Conservation (phyloP, 2,113 vertebrate genomes). For the Verasper variegatus region DNA sequence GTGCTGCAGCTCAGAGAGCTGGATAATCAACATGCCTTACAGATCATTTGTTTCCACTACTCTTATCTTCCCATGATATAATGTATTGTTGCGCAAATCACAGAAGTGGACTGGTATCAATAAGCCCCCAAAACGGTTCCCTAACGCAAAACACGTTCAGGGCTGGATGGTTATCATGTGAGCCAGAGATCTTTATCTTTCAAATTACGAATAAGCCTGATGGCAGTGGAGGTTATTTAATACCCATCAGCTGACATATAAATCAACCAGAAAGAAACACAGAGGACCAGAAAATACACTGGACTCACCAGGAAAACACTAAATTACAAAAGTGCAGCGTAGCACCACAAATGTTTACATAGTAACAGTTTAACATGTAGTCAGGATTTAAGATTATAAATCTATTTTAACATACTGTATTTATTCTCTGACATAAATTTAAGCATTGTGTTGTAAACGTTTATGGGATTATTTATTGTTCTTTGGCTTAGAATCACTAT, state of each 20-base stretch:
- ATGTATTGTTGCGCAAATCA: constrained; percentile 47
- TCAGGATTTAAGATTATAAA: constrained; percentile 28
- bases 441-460: constrained; percentile 7
- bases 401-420: constrained; percentile 10
- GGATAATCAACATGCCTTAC: constrained; percentile 39
- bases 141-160: constrained; percentile 53
- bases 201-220: constrained; percentile 51
- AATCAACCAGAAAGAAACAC: constrained; percentile 43
- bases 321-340: constrained; percentile 1
- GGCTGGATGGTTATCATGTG: constrained; percentile 47
- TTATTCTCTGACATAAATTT: constrained; percentile 13
- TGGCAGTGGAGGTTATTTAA: constrained; percentile 56
- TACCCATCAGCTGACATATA: constrained; percentile 56
- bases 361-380: background rate
- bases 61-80: constrained; percentile 54
- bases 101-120: constrained; percentile 46
- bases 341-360: background rate
- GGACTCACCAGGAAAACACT: constrained; percentile 17
- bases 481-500: constrained; percentile 19
- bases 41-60: constrained; percentile 50
- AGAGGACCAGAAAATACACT: constrained; percentile 17
- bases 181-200: constrained; percentile 60
- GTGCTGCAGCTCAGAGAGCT: constrained; percentile 23
- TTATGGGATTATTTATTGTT: constrained; percentile 8
- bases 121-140: constrained; percentile 39